Base-by-base conservation (phyloP, 2,888 invertebrate genomes). In the Nemoura dubitans region DNA sequence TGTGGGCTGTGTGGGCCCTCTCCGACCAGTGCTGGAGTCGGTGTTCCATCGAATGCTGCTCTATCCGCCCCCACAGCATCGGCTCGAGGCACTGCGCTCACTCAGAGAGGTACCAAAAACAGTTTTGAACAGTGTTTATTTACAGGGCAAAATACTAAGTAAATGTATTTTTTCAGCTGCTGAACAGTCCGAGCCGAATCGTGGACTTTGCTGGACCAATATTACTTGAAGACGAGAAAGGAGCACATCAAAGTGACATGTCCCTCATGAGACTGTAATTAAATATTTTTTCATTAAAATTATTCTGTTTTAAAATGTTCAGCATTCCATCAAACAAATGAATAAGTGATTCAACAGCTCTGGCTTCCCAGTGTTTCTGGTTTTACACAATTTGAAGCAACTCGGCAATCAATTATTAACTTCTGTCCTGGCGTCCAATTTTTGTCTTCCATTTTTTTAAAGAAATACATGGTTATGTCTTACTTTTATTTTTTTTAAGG, bases 11-110 rank as follows among this genome's bases (percentile, higher is more conserved):
- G 96, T 97, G 29, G 95, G 96, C 0, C 95, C 95, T n/a, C 92
- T 98, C 83, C 94, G 98, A 21, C 98, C 98, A 10, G 98, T 98
- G 78, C 92, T 98, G 81, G 98, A 98, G 91, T 98, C 98, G 0
- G 93, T 98, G 0, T 98, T 98, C 90, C 98, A 98, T 91, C 94
- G 98, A 86, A 97, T 98, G 96, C 92, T 98, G 2, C 93, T 98
- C 0, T 95, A 98, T 91, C 98, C 98, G 25, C 96, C 97, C 0
- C 95, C 97, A 0, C 94, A 95, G 78, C 97, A 97, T 90, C 93
- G 98, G 78, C 93, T 97, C 10, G 98, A 98, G 89, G 96, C 98
- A 0, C 90, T 98, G 36, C 94, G 96, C 88, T 97, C 97, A 89
- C 94, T 97, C 0, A 94, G 96, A 88, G 98, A 98, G 91, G 93